Base-by-base conservation (phyloP, 1,140 invertebrate genomes). In the Pectinophora gossypiella region DNA sequence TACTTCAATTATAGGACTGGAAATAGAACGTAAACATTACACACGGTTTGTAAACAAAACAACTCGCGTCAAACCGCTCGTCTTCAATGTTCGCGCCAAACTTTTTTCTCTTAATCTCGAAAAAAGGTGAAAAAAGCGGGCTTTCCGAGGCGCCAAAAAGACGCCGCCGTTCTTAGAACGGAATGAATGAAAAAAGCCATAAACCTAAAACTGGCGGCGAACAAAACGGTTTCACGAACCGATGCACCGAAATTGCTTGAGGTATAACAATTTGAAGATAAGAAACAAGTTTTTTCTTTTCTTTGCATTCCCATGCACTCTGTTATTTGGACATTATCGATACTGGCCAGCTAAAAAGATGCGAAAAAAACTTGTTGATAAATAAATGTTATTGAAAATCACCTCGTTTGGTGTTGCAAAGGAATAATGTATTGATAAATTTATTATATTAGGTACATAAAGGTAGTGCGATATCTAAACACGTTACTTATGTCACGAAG, bases 171-270 rank as follows among this genome's bases (percentile, higher is more conserved):
- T 85, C 81, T 75, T 49, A 68, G 78, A 85, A 85, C 51, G 58
- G 73, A 71, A 71, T 76, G 72, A 79, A 81, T 76, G 69, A 81
- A 85, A 85, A 85, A 85, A 79, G 61, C 62, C 68, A 71, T 74
- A 80, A 80, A 78, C 63, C 60, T 60, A 64, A 73, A n/a, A 61
- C 65, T 57, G 57, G 51, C 44, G 56, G 71, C 71, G 73, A n/a
- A 72, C 75, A 72, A 82, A n/a, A 83, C 77, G 64, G 73, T 72
- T 79, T 76, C 68, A 80, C 76, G 68, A 76, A 59, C 71, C 76
- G 76, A 76, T 82, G 77, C 70, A 76, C 70, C 64, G 53, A 68
- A 72, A 76, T 72, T 71, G 64, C 72, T 68, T 53, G 66, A 68
- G 63, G 66, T 68, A 76, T 68, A 77, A 72, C 71, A 78, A 80